A percentile compares a stretch with the other conserved stretches of the same genome.
Evolutionary conservation across 2,113 vertebrate genomes (phyloP).

Genomic region (Strix aluco): DNA sequence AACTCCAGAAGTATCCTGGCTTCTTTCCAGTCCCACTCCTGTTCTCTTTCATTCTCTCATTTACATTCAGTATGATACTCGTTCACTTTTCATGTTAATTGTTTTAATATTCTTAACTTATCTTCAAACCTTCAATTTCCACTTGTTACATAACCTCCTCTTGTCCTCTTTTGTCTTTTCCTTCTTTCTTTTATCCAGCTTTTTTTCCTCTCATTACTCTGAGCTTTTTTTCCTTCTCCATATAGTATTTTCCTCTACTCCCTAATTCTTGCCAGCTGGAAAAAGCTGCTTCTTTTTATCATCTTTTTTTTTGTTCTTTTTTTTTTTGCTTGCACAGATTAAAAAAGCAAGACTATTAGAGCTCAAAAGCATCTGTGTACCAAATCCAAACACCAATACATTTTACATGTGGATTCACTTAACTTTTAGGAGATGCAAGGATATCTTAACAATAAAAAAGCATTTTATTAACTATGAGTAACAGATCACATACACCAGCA

Average conservation of each 20-base stretch:
- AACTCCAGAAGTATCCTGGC: background rate
- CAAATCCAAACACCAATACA: background rate
- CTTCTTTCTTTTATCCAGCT: background rate
- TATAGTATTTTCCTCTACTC: background rate
- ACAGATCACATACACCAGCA: background rate
- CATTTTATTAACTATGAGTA: background rate
- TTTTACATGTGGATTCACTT: background rate
- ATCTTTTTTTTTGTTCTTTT: background rate
- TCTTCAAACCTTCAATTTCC: background rate
- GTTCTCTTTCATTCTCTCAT: background rate
- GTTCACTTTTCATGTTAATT: background rate
- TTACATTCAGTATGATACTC: background rate
- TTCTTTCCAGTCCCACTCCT: background rate
- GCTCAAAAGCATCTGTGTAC: background rate
- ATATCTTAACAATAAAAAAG: background rate
- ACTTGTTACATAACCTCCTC: background rate
- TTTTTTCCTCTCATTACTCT: background rate
- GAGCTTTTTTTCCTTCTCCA: background rate
- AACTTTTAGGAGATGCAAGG: background rate
- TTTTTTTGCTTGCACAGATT: background rate
- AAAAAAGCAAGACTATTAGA: background rate
- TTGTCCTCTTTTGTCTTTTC: background rate
- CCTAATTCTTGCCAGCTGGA: background rate
- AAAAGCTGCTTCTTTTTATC: background rate
- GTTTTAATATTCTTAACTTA: conserved; percentile 2